These are phyloP conservation scores for Crotalus horridus DNA, from an alignment of 2,113 vertebrate species.

Conservation along the genomic window DNA sequence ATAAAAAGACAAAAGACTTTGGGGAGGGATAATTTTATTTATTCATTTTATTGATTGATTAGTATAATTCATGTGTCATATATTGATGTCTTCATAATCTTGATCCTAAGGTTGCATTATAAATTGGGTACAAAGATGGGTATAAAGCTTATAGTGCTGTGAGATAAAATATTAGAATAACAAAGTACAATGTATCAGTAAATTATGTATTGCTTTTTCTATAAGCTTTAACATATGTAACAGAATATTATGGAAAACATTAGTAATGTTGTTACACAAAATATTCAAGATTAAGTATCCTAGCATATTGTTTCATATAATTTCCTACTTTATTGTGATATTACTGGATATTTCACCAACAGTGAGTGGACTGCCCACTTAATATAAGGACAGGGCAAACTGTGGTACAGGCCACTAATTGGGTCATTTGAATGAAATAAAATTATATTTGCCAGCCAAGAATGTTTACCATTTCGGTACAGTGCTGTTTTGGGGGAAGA, in stretches of 20 bases:
- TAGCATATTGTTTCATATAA: not conserved
- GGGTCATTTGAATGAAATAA: not conserved
- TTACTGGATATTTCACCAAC: not conserved
- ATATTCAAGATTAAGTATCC: not conserved
- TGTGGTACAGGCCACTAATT: not conserved
- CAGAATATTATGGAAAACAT: conserved; percentile 32
- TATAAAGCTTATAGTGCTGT: conserved; percentile 34
- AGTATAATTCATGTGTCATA: not conserved
- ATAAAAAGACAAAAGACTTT: not conserved
- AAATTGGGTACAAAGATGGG: conserved; percentile 6
- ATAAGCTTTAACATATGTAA: conserved; percentile 23
- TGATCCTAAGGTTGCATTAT: not conserved
- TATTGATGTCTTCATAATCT: not conserved
- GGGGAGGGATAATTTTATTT: not conserved
- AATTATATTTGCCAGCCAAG: not conserved
- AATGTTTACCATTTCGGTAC: not conserved
- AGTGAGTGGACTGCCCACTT: not conserved
- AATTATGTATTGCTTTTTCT: not conserved
- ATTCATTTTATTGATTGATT: not conserved
- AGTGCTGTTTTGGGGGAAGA: not conserved
- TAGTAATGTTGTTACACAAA: conserved; percentile 24
- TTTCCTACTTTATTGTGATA: conserved; percentile 27
- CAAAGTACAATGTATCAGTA: not conserved
- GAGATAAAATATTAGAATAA: not conserved
- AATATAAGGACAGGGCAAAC: conserved; percentile 1